Base-by-base conservation (phyloP, 2,888 invertebrate species). In the Rhopalosiphum nymphaeae region DNA sequence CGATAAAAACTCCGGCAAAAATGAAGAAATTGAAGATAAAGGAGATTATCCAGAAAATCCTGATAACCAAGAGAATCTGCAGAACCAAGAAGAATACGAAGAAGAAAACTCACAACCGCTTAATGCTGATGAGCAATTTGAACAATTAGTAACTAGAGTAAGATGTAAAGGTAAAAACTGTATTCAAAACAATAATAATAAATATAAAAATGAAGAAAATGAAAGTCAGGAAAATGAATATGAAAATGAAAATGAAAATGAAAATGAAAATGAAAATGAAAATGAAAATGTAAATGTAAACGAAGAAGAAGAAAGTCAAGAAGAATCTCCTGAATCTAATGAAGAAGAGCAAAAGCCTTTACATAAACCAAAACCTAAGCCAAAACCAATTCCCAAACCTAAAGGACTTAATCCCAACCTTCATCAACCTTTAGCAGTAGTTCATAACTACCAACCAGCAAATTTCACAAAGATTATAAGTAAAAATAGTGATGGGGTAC, bases 401-500 rank as follows among this genome's bases (percentile, higher is more conserved):
- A 88, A 91, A 94, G 57, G 21, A 21, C 2, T 57, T 25, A 46
- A 89, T 86, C 92, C 92, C n/a, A 92, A 92, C 67, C 42, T 94
- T 9, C 46, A 86, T 46, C 16, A 16, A 13, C 94, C 95, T 44
- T 56, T 95, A 49, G 85, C 94, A n/a, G 44, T 95, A 26, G 42
- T 93, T 29, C 95, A 95, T 56, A 85, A 94, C 26, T 95, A 95
- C 61, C 93, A 93, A 86, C 95, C 95, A n/a, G 95, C 95, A 29
- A 95, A 95, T 91, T 94, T 94, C 57, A 94, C 95, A 49, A 56
- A 29, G 29, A 61, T 85, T 16, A 94, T 29, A 96, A 96, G 56
- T 96, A 97, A 95, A 96, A 97, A 95, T 67, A 25, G 36, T 4
- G 11, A 89, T 57, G 42, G 42, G 0, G 56, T 29, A 29, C 21